Conservation (phyloP, 1,140 invertebrate genomes). For the Lordiphosa clarofinis region DNA sequence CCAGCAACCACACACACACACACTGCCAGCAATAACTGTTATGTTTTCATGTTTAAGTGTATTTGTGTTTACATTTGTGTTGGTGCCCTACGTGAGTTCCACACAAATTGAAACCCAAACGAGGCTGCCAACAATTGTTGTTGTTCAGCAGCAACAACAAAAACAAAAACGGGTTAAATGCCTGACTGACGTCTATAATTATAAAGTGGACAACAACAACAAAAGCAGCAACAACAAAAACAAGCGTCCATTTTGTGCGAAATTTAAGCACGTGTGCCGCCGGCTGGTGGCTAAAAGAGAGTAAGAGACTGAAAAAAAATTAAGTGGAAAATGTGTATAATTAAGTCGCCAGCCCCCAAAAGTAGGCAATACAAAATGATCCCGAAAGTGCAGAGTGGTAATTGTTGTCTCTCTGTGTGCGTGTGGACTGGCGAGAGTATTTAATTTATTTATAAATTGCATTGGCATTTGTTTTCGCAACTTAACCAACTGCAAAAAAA, state of each 20-base stretch:
- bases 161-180: constrained; percentile 62
- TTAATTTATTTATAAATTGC: constrained; percentile 1
- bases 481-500: no score
- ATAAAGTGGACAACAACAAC: constrained; percentile 54
- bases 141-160: constrained; percentile 25
- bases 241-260: constrained; percentile 46
- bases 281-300: constrained; percentile 7
- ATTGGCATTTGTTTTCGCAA: no score
- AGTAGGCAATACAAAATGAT: constrained; percentile 45
- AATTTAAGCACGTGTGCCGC: constrained; percentile 46
- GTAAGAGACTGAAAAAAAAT: constrained; percentile 33
- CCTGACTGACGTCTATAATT: constrained; percentile 76
- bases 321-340: constrained; percentile 59
- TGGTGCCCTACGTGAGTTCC: constrained; percentile 46
- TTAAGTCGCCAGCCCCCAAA: constrained; percentile 50
- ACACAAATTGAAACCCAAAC: constrained; percentile 64
- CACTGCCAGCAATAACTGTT: constrained; percentile 38
- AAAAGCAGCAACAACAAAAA: constrained; percentile 29
- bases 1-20: constrained; percentile 40
- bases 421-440: background rate
- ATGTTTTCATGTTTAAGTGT: constrained; percentile 43
- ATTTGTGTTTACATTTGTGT: constrained; percentile 31
- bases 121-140: constrained; percentile 47
- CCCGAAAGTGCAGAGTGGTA: constrained; percentile 6
- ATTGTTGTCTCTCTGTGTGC: background rate